Base-by-base conservation (phyloP, 2,888 invertebrate species). In the Gari tellinella region DNA sequence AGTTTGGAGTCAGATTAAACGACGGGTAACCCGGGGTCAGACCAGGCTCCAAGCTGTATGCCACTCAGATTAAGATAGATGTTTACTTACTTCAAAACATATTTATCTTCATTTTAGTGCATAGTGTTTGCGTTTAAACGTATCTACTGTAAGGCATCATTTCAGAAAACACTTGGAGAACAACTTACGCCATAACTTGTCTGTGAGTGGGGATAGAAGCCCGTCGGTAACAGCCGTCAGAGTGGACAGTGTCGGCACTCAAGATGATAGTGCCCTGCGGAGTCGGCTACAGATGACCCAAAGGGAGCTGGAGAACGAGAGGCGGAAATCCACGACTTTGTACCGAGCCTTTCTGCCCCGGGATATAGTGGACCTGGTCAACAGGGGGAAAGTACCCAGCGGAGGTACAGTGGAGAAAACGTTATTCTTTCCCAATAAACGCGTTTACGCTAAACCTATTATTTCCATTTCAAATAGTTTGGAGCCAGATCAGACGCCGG, bases 351-450 rank as follows among this genome's bases (percentile, higher is more conserved):
- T 84, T 51, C 75, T 88, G 14, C 87, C 87, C 1, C 76, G 80
- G 38, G 67, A 76, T n/a, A 72, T 80, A 8, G 81, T 75, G 1
- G 66, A 81, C 26, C 65, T 80, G n/a, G 63, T 84, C 12, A 58
- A 64, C 12, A 72, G 67, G 23, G 84, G 84, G 8, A 68, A 78
- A 19, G 53, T 69, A 4, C 81, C 83, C 15, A 64, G 68, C 25
- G 81, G 83, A 60, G 85, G 87, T 88, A 56, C 12, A 48, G 10
- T 31, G n/a, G n/a, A n/a, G n/a, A n/a, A n/a, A n/a, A n/a, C n/a
- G n/a, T n/a, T n/a, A n/a, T n/a, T n/a, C n/a, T n/a, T n/a, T n/a
- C n/a, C n/a, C n/a, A n/a, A n/a, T n/a, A n/a, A n/a, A n/a, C n/a
- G n/a, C n/a, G n/a, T n/a, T n/a, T n/a, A n/a, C n/a, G n/a, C n/a